Evolutionary conservation across 2,888 invertebrate genomes (phyloP).

Genomic region (Baronia brevicornis): DNA sequence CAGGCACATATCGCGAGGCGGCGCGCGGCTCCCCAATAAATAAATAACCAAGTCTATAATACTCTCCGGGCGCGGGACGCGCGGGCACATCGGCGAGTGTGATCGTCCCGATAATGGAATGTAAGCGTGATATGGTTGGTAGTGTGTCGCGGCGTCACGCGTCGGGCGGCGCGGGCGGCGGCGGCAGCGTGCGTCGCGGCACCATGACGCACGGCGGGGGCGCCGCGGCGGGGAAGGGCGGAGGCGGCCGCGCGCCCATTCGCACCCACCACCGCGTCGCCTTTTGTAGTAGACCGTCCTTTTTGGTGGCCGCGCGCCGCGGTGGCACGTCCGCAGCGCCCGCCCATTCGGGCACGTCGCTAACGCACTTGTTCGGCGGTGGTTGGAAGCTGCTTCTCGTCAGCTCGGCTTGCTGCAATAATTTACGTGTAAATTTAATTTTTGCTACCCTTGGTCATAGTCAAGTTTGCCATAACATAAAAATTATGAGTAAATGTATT

Average conservation of each 20-base stretch:
- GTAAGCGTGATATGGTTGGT: conserved; percentile 65
- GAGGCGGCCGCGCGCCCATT: conserved; percentile 59
- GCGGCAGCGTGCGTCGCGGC: conserved; percentile 43
- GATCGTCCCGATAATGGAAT: conserved; percentile 70
- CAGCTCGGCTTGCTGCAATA: conserved; percentile 79
- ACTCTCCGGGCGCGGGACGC: conserved; percentile 62
- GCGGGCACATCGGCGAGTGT: conserved; percentile 48
- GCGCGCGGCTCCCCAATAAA: conserved; percentile 56
- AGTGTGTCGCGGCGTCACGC: conserved; percentile 36
- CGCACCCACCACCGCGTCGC: conserved; percentile 72
- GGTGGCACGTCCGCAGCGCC: conserved; percentile 34
- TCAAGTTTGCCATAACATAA: neutral
- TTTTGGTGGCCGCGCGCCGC: conserved; percentile 40
- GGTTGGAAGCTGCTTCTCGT: conserved; percentile 80
- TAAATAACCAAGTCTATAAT: conserved; percentile 70
- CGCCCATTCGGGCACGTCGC: conserved; percentile 79
- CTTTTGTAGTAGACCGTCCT: conserved; percentile 71
- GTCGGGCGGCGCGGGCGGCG: conserved; percentile 41
- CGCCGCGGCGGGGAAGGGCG: conserved; percentile 38
- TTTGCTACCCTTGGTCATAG: neutral
- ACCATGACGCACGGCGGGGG: conserved; percentile 49
- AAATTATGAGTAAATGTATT: too few relatives aligned
- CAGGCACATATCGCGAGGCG: conserved; percentile 29
- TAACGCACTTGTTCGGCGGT: conserved; percentile 80
- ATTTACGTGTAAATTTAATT: neutral